Evolutionary conservation across 2,797 vertebrate species (phyloP), one percentile per base, ranked within the genome.

Genomic region (Todus mexicanus): DNA sequence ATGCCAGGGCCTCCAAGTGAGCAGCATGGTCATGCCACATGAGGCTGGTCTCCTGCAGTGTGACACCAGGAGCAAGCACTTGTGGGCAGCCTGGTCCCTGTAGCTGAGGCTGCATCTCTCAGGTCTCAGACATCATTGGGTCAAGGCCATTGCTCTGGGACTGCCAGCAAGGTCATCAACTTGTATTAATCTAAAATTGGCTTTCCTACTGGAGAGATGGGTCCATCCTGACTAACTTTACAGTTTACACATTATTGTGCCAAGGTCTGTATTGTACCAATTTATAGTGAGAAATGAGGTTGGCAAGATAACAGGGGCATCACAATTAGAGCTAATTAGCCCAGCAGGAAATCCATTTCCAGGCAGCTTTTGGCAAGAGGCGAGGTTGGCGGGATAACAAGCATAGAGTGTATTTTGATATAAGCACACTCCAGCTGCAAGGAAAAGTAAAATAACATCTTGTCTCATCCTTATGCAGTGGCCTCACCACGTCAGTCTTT

Each of bases 321-420:
- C 94, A 94, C 95, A 96, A 96, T 96, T 96, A 96, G 89, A 92
- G 87, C 92, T 96, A 96, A 96, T 96, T 96, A 96, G 94, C 95
- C 87, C 95, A 96, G 96, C 96, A 96, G 96, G 96, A 96, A 96
- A 96, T 96, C 92, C 87, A 96, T 95, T 96, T 96, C 92, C 94
- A 96, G 94, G 89, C 96, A 95, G 96, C 89, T 95, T 96, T 96
- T 96, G 96, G 96, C 96, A 96, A 92, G 92, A 96, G 59, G 25
- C 18, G 4, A 92, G 73, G 70, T 42, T 96, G 96, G 96, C 89
- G 54, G 96, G 56, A 83, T 95, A 95, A 96, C 91, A 96, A 95
- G 91, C 82, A 59, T 54, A 92, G 82, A 95, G 89, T 87, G 94
- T 95, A 93, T 96, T 96, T 96, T 94, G 94, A 94, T 96, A 96